phyloP scores from a whole-genome alignment of 2,797 vertebrate species.

The Peromyscus attwateri region DNA sequence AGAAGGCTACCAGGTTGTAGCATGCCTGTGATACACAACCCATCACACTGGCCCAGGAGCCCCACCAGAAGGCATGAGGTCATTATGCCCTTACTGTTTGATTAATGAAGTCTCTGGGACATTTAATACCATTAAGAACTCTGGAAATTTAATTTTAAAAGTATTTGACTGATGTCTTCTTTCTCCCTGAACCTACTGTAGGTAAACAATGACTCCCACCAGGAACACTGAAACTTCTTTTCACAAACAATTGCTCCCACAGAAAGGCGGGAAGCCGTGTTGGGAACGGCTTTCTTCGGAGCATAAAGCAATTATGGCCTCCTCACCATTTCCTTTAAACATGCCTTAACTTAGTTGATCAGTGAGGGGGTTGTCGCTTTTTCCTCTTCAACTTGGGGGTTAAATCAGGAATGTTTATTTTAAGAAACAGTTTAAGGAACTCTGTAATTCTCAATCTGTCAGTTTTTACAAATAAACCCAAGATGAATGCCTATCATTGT shows the following conservation, averaged over 20 bases:
- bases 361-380: constrained; percentile 50
- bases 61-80: neutral
- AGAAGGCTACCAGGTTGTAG: neutral
- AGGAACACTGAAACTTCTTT: neutral
- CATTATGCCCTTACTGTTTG: neutral
- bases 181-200: neutral
- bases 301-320: constrained; percentile 51
- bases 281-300: constrained; percentile 64
- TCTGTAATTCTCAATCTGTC: constrained; percentile 65
- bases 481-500: constrained; percentile 74
- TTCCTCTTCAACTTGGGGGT: constrained; percentile 76
- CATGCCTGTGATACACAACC: neutral
- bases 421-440: constrained; percentile 79
- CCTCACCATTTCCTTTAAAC: constrained; percentile 74
- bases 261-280: constrained; percentile 29
- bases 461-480: constrained; percentile 73
- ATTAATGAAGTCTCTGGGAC: constrained; percentile 25
- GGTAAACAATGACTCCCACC: constrained; percentile 9
- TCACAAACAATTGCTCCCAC: constrained; percentile 55
- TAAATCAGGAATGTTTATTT: constrained; percentile 81
- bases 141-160: constrained; percentile 63
- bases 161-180: constrained; percentile 8
- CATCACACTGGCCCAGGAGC: neutral
- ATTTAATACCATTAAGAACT: constrained; percentile 59
- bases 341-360: constrained; percentile 72